phyloP scores from a whole-genome alignment of 2,888 invertebrate species.

The Bedellia somnulentella region DNA sequence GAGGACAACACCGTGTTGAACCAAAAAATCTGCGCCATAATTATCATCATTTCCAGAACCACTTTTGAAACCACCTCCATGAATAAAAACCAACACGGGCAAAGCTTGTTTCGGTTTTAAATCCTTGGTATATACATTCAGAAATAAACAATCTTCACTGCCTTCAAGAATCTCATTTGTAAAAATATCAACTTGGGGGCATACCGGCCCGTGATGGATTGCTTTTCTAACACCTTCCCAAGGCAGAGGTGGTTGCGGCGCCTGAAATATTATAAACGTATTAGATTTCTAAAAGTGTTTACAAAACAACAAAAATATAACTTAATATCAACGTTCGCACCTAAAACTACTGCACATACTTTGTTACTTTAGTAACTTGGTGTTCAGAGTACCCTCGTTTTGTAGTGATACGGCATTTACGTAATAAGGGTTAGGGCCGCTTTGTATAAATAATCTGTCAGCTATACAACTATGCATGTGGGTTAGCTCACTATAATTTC shows the following conservation, averaged over 20 bases:
- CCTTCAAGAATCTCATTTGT: conserved; percentile 9
- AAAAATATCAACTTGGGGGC: conserved; percentile 12
- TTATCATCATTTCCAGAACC: conserved; percentile 43
- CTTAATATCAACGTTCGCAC: no score
- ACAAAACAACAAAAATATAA: no score
- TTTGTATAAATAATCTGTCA: no score
- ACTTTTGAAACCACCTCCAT: conserved; percentile 41
- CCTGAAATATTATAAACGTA: no score
- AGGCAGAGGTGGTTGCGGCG: conserved; percentile 9
- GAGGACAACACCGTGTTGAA: conserved; percentile 49
- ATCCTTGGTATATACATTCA: conserved; percentile 13
- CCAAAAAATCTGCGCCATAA: conserved; percentile 57
- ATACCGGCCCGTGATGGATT: conserved; percentile 10
- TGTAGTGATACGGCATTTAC: no score
- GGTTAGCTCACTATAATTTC: no score
- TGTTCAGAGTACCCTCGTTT: no score
- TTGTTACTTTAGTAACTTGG: no score
- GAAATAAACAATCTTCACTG: conserved; percentile 15
- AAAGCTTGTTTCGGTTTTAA: conserved; percentile 4
- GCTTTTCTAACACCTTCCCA: conserved; percentile 11
- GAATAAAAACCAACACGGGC: conserved; percentile 13
- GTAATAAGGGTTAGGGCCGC: no score
- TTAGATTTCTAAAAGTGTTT: no score
- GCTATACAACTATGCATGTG: no score
- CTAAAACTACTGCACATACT: no score